Percentiles rank a stretch among this genome's conserved stretches.
Evolutionary conservation across 1,140 invertebrate species (phyloP).

Genomic region (Zaprionus camerounensis): DNA sequence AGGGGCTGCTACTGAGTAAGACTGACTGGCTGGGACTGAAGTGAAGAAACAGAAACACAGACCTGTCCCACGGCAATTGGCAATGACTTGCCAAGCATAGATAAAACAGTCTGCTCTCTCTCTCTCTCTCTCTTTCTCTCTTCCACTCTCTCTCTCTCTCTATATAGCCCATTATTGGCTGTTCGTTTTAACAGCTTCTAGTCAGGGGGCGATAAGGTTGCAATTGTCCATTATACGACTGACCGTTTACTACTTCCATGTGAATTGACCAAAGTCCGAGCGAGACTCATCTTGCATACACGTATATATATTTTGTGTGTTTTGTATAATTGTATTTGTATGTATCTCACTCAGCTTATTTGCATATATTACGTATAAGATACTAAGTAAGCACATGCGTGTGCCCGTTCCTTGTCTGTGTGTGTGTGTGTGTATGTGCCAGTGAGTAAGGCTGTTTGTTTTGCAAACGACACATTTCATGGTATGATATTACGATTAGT

Average conservation of each 20-base stretch:
- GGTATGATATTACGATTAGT: conserved; percentile 24
- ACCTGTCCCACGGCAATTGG: conserved; percentile 21
- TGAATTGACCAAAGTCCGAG: conserved; percentile 41
- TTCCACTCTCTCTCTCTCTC: neutral
- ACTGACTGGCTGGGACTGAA: neutral
- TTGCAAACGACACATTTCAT: conserved; percentile 27
- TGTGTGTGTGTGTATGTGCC: conserved; percentile 1
- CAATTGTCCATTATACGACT: conserved; percentile 24
- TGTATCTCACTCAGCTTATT: conserved; percentile 15
- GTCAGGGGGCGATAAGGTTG: conserved; percentile 30
- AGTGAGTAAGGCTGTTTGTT: conserved; percentile 23
- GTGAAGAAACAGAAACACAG: neutral
- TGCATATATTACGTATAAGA: conserved; percentile 45
- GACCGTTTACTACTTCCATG: neutral
- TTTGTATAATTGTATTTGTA: conserved; percentile 4
- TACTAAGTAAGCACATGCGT: conserved; percentile 20
- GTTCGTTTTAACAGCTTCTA: conserved; percentile 10
- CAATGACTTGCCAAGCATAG: conserved; percentile 4
- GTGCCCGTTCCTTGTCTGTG: neutral
- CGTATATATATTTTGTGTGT: conserved; percentile 20
- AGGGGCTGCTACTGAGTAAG: neutral
- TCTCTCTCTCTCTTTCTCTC: neutral
- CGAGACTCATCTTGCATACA: conserved; percentile 32
- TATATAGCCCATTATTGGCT: neutral
- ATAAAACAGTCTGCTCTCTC: conserved; percentile 12